Conservation (phyloP, 37 sponge, comb jelly and placozoan genomes). For the Bolinopsis microptera region DNA sequence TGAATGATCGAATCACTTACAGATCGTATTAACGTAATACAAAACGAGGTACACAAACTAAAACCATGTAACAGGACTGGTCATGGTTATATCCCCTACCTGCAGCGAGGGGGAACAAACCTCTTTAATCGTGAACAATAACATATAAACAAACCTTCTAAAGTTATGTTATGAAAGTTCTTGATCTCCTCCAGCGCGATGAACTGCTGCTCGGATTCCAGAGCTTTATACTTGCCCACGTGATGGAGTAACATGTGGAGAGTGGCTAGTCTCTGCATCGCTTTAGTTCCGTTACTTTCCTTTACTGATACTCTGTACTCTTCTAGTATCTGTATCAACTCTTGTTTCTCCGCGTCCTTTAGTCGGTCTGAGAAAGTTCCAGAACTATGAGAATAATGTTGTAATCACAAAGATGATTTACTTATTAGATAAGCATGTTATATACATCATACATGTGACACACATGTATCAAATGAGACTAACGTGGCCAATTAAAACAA, state of each 20-base stretch:
- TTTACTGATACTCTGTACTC: slow-evolving; percentile 46
- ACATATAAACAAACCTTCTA: neutral
- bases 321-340: neutral
- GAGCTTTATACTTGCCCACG: neutral
- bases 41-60: neutral
- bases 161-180: slow-evolving; percentile 27
- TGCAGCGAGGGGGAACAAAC: neutral
- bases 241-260: slow-evolving; percentile 47
- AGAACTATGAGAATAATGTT: too few species aligned
- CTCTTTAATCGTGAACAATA: too few species aligned
- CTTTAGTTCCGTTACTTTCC: slow-evolving; percentile 41
- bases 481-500: neutral
- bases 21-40: too few species aligned
- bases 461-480: neutral
- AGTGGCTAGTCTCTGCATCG: slow-evolving; percentile 20
- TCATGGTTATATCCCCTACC: too few species aligned
- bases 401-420: too few species aligned
- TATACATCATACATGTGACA: too few species aligned
- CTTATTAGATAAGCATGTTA: too few species aligned
- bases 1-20: too few species aligned
- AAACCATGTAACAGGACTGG: too few species aligned
- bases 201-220: neutral
- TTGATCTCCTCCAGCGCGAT: neutral
- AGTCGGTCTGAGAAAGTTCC: neutral
- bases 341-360: neutral